Evolutionary conservation across 2,113 vertebrate species (phyloP), one percentile per base, ranked within the genome.

Genomic region (Miniopterus natalensis): DNA sequence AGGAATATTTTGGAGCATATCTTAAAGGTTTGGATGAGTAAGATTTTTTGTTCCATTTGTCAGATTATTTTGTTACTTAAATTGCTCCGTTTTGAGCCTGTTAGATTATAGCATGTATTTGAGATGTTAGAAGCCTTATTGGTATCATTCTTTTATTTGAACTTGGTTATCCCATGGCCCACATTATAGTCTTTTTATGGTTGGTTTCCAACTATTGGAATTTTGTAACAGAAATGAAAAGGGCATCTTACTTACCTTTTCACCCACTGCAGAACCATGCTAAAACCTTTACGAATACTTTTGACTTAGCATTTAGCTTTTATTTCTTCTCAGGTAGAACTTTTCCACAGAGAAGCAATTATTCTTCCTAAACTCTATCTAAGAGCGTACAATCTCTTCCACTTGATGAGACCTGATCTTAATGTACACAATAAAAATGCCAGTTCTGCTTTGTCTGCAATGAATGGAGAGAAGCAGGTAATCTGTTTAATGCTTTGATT

Each of bases 311-410:
- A 66, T 87, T 70, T 74, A 93, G 0, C 15, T 96, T 95, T 63
- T 78, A 75, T 75, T 23, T 57, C 74, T 95, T 97, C 75, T 12
- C 29, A 81, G 3, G 6, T 84, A 20, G 27, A 29, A 13, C 88
- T 96, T 97, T 91, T 70, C 31, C 5, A 78, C 0, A 94, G n/a
- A 25, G 31, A 95, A n/a, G 1, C 55, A 88, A 65, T 90, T 87
- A 84, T 59, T 91, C 27, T 95, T 92, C 17, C 21, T 57, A 47
- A 94, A 91, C 5, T 31, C n/a, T 55, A 63, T 78, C 15, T 83
- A 57, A 23, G 18, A 94, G 93, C 73, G 42, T 80, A 83, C 20
- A 90, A 31, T 74, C 92, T 75, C 15, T 70, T 79, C 40, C 8
- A 63, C 47, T 49, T 87, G 63, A 53, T 63, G 25, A 79, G 21